Evolutionary conservation across 2,797 vertebrate genomes (phyloP).

Genomic region (Chelidonichthys spinosus): DNA sequence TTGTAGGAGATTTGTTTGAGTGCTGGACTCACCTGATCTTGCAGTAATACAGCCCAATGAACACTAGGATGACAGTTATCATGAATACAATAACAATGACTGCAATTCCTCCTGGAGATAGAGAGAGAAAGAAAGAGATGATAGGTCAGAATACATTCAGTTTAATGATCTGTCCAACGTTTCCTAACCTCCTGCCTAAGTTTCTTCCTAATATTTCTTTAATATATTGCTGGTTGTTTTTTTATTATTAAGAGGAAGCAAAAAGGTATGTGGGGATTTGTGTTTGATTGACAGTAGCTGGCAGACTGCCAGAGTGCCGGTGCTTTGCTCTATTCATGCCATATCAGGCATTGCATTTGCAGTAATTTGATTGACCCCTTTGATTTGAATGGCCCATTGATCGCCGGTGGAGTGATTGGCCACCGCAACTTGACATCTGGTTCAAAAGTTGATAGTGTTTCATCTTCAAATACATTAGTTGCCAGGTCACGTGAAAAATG

Average conservation of each 20-base stretch:
- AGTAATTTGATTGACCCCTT: too few species aligned
- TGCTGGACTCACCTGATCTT: constrained; percentile 71
- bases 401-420: too few species aligned
- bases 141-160: background rate
- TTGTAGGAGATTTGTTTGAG: background rate
- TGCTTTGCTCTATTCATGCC: too few species aligned
- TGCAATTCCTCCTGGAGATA: constrained; percentile 62
- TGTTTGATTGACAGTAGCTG: too few species aligned
- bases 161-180: too few species aligned
- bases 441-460: too few species aligned
- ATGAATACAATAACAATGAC: constrained; percentile 64
- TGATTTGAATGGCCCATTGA: too few species aligned
- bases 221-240: background rate
- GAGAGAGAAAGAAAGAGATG: background rate
- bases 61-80: constrained; percentile 36
- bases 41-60: constrained; percentile 66
- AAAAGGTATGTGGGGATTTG: background rate
- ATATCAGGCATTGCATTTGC: too few species aligned
- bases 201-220: background rate
- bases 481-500: too few species aligned
- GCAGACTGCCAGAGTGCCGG: too few species aligned
- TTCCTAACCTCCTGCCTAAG: background rate
- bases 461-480: too few species aligned
- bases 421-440: too few species aligned
- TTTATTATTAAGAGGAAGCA: background rate